Evolutionary conservation across 2,888 invertebrate species (phyloP).

Genomic region (Coremacera marginata): DNA sequence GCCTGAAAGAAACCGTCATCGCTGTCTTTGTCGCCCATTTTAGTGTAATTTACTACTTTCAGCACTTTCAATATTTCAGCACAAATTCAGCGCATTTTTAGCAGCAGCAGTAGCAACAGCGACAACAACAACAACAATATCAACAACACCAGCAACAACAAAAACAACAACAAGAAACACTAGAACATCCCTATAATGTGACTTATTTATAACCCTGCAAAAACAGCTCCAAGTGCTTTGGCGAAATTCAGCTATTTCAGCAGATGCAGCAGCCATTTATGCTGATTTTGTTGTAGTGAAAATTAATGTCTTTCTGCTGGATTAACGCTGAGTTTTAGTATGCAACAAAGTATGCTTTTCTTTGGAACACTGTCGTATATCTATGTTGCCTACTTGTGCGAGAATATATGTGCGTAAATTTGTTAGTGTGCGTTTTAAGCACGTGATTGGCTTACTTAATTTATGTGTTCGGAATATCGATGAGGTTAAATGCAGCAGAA

Average conservation of each 20-base stretch:
- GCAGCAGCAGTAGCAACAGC: background rate
- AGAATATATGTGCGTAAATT: background rate
- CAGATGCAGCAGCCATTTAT: background rate
- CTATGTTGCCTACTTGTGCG: background rate
- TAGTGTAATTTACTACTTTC: background rate
- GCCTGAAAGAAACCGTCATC: background rate
- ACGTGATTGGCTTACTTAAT: background rate
- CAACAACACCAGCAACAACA: background rate
- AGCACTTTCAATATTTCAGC: background rate
- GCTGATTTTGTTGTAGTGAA: background rate
- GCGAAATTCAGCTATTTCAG: background rate
- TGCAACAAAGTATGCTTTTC: background rate
- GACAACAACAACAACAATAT: background rate
- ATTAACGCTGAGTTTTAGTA: background rate
- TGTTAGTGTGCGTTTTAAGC: constrained; percentile 20
- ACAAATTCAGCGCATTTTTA: background rate
- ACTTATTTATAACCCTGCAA: constrained; percentile 7
- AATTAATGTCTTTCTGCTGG: constrained; percentile 12
- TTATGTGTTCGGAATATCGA: background rate
- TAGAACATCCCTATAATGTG: background rate
- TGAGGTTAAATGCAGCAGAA: background rate
- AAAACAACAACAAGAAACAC: background rate
- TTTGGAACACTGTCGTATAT: background rate
- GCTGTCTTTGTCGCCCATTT: constrained; percentile 5
- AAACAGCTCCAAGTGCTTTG: background rate